Evolutionary conservation across 2,797 vertebrate species (phyloP), one percentile per base, ranked within the genome.

Genomic region (Eospalax fontanierii): DNA sequence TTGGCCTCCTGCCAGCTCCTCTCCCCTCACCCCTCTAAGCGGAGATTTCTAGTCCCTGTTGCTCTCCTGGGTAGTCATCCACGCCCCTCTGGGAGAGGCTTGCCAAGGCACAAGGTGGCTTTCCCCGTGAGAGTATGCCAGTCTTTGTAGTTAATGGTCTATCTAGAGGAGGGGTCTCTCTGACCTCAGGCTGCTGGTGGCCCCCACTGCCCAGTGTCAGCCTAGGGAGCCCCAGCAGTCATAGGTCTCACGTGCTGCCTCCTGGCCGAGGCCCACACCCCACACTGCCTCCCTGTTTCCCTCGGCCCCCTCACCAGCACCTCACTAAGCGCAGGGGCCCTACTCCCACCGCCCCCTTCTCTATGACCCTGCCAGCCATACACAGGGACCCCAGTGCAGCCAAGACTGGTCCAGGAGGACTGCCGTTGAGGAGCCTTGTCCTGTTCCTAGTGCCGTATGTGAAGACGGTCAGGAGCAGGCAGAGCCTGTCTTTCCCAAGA

Each of bases 141-240:
- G 38, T 28, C 10, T 2, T 21, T 16, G 15, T 33, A 14, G 93
- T 18, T 38, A 2, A 30, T 4, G 9, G 12, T 40, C n/a, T 40
- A 9, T 78, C 40, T 50, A 18, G 43, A 35, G 66, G 9, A 82
- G 35, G 35, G 12, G 21, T 6, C 0, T 4, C 3, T n/a, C 57
- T 50, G 68, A 21, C 4, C 12, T 6, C 38, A 57, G 40, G 35
- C 11, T 24, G 38, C 35, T 70, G 46, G 35, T 33, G 63, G 28
- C 7, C 16, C 38, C 35, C 14, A 3, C 0, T 57, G 35, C 16
- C n/a, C 0, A 0, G 18, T 65, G 82, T 33, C n/a, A 2, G 0
- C 59, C 38, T n/a, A 66, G 19, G 30, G n/a, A 75, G 59, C n/a
- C 22, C 28, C 61, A 63, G 2, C 24, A 38, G 12, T 28, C 19